These are phyloP conservation scores for Akabosia matsudoensis DNA, from an alignment of 1,140 invertebrate genomes.

Conservation along the genomic window DNA sequence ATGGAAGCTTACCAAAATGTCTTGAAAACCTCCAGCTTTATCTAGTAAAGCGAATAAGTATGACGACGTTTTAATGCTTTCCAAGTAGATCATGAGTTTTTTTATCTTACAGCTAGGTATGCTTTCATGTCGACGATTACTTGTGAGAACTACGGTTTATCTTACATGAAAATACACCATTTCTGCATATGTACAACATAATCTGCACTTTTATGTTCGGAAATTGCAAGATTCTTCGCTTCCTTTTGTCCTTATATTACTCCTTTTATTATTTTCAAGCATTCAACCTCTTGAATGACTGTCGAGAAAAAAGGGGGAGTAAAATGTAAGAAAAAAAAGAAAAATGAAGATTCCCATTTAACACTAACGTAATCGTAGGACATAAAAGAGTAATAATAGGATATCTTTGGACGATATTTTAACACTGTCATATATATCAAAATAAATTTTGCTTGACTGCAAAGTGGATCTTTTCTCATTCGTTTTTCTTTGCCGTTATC, in stretches of 20 bases:
- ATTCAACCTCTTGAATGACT: background rate
- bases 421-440: background rate
- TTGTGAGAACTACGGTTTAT: too few species aligned
- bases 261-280: background rate
- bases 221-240: background rate
- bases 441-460: background rate
- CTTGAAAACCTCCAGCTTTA: too few species aligned
- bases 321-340: background rate
- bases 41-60: too few species aligned
- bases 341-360: constrained; percentile 13
- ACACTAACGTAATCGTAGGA: constrained; percentile 9
- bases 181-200: too few species aligned
- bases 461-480: background rate
- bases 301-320: background rate
- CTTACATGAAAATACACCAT: too few species aligned
- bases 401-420: constrained; percentile 3
- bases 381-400: constrained; percentile 17
- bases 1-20: too few species aligned
- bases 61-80: too few species aligned
- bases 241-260: background rate
- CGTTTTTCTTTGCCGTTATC: background rate
- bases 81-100: too few species aligned
- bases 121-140: too few species aligned
- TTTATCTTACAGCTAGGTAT: too few species aligned
- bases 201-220: background rate